Conservation (phyloP, 1,140 invertebrate genomes). For the Coenobita brevimanus region DNA sequence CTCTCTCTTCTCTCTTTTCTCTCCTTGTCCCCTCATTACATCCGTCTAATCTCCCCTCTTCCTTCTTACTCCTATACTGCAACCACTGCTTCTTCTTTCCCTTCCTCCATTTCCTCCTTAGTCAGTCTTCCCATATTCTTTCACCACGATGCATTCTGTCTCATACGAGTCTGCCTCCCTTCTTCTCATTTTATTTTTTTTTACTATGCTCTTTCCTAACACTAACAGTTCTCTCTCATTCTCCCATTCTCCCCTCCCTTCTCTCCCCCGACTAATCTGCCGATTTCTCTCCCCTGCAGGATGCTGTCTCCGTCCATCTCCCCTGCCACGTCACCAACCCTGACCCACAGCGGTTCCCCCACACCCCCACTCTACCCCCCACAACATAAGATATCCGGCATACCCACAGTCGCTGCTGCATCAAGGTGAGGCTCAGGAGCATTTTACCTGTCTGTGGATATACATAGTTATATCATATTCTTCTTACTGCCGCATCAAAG, state of each 20-base stretch:
- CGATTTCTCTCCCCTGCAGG: constrained; percentile 72
- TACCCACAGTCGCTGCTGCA: constrained; percentile 93
- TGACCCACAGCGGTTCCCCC: constrained; percentile 80
- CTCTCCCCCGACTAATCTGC: neutral
- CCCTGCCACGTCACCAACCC: constrained; percentile 81
- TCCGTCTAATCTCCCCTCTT: neutral
- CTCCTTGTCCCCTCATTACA: neutral
- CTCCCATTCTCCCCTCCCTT: neutral
- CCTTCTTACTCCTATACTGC: neutral
- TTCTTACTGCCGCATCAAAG: too few relatives aligned
- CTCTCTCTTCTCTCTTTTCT: neutral
- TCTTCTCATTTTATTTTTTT: neutral
- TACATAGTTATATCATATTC: too few relatives aligned
- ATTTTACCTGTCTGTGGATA: too few relatives aligned
- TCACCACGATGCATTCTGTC: too few relatives aligned
- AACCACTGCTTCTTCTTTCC: neutral
- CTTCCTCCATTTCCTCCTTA: neutral
- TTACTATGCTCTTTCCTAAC: neutral
- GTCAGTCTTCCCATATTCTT: too few relatives aligned
- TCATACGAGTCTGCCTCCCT: too few relatives aligned
- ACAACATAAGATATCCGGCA: constrained; percentile 77
- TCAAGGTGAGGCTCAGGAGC: constrained; percentile 81
- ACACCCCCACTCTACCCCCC: constrained; percentile 75
- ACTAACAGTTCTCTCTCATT: constrained; percentile 19
- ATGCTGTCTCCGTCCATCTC: constrained; percentile 80